Evolutionary conservation across 2,113 vertebrate genomes (phyloP), one percentile per base, ranked within the genome.

Genomic region (Pseudolaguvia tuberculata): DNA sequence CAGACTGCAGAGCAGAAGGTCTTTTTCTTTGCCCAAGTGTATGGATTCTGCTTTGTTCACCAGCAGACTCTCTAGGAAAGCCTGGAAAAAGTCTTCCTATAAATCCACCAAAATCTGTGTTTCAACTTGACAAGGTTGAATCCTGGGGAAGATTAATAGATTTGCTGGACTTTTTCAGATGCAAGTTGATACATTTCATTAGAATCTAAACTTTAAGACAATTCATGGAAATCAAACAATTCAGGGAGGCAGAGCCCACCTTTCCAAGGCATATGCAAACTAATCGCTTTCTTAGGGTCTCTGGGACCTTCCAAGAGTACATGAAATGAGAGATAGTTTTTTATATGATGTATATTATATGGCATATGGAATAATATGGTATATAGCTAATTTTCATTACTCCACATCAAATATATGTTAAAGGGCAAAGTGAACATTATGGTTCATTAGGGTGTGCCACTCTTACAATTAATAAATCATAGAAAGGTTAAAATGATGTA

Each of bases 1-100:
- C 80, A 78, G 76, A 72, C 76, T 78, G 80, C 3, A 0, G n/a
- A 78, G 65, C 76, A 78, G 76, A 81, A 76, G 25, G 72, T 9
- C 66, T 51, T 58, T n/a, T 73, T 62, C 66, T 66, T 59, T 62
- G 68, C 76, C 48, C 12, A 31, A 66, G 47, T 69, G 69, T 68
- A 50, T 67, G 70, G 52, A 45, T 73, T 29, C 66, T 66, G 58
- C 56, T 72, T 58, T 42, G 59, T 52, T 76, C 48, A 56, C 27
- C 56, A 50, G 52, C 63, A 75, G 70, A 62, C 55, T 47, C 51
- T 62, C 25, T 53, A 29, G n/a, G 20, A 13, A 27, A 58, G 23
- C 48, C 29, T 18, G 14, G 39, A 45, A 72, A 68, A 73, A 75
- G 58, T 65, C 67, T 47, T 29, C 62, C 20, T 14, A 25, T 4